Base-by-base conservation (phyloP, 2,797 vertebrate species). In the Rachycentron canadum region DNA sequence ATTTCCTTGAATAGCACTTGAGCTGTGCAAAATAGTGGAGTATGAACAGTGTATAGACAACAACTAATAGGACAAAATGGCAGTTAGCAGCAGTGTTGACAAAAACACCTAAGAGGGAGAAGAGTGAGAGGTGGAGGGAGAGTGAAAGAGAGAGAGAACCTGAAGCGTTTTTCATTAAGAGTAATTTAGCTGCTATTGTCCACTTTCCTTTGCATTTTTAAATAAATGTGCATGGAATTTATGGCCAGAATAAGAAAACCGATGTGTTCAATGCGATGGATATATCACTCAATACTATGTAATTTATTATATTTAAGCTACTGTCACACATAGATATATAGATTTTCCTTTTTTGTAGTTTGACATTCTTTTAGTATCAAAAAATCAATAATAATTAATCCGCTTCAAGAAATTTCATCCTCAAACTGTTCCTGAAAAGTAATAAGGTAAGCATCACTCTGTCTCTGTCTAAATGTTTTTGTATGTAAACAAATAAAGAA, bases 1-100 rank as follows among this genome's bases (percentile, higher is more conserved):
- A 85, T 89, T 90, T 82, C 84, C 77, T 89, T 92, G 86, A 89
- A 89, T 85, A 86, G 82, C 84, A 80, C 85, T 88, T 81, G 79
- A 88, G 85, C 69, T 73, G 62, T 76, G 76, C 72, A 82, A 79
- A 79, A 87, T 45, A 84, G 63, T 40, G 40, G 53, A 75, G 55
- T 75, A 49, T 52, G 56, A 78, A 68, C 32, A 78, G 52, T 79
- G 76, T 76, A 74, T 58, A 53, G 76, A 75, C 83, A 86, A 83
- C 70, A 88, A 76, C 76, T 77, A 78, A 86, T 69, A 78, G 69
- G 79, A 65, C 45, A 81, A 86, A 86, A 86, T 78, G 50, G 52
- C 73, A 71, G 84, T 81, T 87, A 74, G 66, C 45, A 73, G 68
- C 53, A 58, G 32, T 85, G 78, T 78, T 86, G 78, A 87, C 76